Percentiles rank a stretch among this genome's conserved stretches.
Evolutionary conservation across 2,888 invertebrate genomes (phyloP).

Genomic region (Meiosimyza platycephala): DNA sequence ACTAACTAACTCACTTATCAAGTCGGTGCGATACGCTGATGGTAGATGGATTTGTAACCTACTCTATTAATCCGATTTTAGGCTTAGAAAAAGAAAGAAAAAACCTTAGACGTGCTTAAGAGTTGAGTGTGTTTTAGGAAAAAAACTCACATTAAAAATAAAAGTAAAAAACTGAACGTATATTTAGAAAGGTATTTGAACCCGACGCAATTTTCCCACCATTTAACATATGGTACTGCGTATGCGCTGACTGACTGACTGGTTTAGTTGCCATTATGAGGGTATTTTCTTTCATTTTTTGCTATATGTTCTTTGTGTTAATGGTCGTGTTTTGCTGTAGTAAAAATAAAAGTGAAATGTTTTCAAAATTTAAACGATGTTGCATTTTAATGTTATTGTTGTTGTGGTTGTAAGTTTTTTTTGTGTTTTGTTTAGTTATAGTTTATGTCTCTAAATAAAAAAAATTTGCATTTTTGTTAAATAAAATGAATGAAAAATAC

Average conservation of each 20-base stretch:
- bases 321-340: neutral
- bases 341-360: constrained; percentile 30
- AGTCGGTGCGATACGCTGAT: neutral
- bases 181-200: constrained; percentile 20
- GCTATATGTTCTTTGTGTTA: neutral
- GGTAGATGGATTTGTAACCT: constrained; percentile 14
- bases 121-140: neutral
- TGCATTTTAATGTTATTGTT: constrained; percentile 6
- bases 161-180: constrained; percentile 5
- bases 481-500: constrained; percentile 17
- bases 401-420: neutral
- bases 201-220: constrained; percentile 7
- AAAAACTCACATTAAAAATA: neutral
- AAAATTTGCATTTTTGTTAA: constrained; percentile 7
- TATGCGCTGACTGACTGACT: too few relatives aligned
- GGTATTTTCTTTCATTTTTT: neutral
- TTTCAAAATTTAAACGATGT: neutral
- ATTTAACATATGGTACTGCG: neutral
- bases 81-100: neutral
- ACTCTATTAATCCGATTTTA: constrained; percentile 32
- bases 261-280: too few relatives aligned
- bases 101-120: constrained; percentile 16
- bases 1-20: constrained; percentile 1
- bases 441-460: neutral
- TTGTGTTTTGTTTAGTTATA: neutral